Evolutionary conservation across 2,797 vertebrate genomes (phyloP).

Genomic region (Anguilla anguilla): DNA sequence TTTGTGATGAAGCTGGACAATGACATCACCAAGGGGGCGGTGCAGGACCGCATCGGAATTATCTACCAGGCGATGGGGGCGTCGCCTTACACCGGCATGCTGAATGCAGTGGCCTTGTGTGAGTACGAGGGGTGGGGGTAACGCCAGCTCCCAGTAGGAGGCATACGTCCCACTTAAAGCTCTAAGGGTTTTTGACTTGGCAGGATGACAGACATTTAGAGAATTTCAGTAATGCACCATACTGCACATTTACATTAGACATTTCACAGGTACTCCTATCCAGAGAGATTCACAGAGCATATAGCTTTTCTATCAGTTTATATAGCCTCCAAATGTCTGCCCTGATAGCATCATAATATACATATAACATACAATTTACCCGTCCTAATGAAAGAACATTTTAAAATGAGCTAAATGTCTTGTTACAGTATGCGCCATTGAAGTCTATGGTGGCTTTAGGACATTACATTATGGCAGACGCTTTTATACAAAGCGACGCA

Average conservation of each 20-base stretch:
- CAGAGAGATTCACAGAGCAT: no score
- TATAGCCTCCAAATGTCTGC: no score
- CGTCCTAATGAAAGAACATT: background rate
- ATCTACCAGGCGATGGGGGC: constrained; percentile 88
- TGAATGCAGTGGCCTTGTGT: constrained; percentile 92
- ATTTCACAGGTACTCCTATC: no score
- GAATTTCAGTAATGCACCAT: background rate
- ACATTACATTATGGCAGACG: background rate
- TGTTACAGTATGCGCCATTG: background rate
- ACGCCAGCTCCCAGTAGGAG: background rate
- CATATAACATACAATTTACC: background rate
- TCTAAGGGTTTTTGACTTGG: background rate
- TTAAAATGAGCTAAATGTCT: background rate
- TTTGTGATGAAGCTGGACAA: constrained; percentile 80
- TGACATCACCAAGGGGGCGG: constrained; percentile 80
- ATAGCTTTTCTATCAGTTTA: no score
- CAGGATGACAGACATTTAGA: background rate
- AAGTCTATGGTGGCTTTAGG: background rate
- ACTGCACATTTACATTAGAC: background rate
- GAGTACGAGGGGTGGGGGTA: constrained; percentile 64
- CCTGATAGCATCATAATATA: background rate
- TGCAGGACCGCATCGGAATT: constrained; percentile 91
- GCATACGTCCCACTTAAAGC: background rate
- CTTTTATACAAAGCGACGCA: no score
- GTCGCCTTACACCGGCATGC: constrained; percentile 89